phyloP scores from a whole-genome alignment of 1,140 invertebrate genomes.

The Diuraphis noxia region DNA sequence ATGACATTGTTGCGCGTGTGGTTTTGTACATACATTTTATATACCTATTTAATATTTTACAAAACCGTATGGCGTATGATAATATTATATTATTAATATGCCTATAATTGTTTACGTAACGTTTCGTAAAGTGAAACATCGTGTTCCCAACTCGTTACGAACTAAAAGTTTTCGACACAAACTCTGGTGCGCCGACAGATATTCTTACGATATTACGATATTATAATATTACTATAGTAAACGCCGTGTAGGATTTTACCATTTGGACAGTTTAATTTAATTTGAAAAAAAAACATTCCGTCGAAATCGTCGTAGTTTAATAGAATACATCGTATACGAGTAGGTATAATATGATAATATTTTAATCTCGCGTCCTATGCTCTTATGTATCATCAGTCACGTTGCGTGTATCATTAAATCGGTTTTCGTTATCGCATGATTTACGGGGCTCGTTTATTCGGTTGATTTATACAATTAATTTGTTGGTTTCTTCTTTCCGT shows the following conservation, averaged over 20 bases:
- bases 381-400: background rate
- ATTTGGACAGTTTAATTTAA: background rate
- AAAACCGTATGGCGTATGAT: background rate
- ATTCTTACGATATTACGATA: background rate
- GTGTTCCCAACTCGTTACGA: background rate
- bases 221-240: too few species aligned
- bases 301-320: background rate
- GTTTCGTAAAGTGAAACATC: background rate
- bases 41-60: background rate
- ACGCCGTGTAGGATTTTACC: background rate
- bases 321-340: background rate
- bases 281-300: background rate
- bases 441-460: background rate
- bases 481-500: background rate
- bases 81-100: background rate
- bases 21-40: background rate
- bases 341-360: background rate
- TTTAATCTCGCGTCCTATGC: background rate
- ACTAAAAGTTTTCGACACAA: background rate
- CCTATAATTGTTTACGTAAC: background rate
- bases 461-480: conserved; percentile 33
- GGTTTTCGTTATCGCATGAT: conserved; percentile 1
- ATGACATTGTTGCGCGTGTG: background rate
- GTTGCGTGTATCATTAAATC: background rate
- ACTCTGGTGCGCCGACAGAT: background rate